Evolutionary conservation across 2,113 vertebrate species (phyloP), one percentile per base, ranked within the genome.

Genomic region (Paratilapia polleni): DNA sequence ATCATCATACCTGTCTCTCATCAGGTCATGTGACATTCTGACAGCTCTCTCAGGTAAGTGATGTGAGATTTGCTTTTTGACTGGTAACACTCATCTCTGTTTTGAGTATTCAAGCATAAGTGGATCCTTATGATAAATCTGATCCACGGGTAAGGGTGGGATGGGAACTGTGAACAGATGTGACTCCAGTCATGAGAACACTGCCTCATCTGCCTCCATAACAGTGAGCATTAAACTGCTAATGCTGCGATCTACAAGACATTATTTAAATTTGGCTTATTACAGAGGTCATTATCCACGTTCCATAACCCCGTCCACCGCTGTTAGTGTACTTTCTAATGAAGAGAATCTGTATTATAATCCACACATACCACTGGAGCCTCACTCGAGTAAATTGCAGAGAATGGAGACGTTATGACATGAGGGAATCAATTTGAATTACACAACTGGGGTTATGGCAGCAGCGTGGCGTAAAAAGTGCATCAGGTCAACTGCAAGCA

Each of bases 401-500:
- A 49, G 88, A 88, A 86, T 81, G 80, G 82, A 80, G 86, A 61
- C 77, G 89, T 85, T 79, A 90, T 82, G 80, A 83, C 79, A 75
- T 4, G 41, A 89, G 74, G 80, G 83, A 91, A 86, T 91, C 85
- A 63, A 77, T 91, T 82, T 89, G 66, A 31, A 82, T 78, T 84
- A 80, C 73, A 1, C 41, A 57, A 77, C 64, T 22, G 5, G 11
- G 64, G 77, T 88, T 74, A 73, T 49, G 66, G 89, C 80, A 24
- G 59, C 85, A 0, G 49, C 10, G 41, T 34, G 82, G 81, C 77
- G 87, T 82, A 78, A 74, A 86, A 84, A 64, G 61, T 66, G 86
- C 89, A 61, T 83, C 77, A 26, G 92, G 91, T 92, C 90, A 92
- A 82, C 80, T 63, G 83, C 88, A n/a, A 88, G 82, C 91, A 93